Conservation (phyloP, 1,140 invertebrate species). For the Drosophila truncata region DNA sequence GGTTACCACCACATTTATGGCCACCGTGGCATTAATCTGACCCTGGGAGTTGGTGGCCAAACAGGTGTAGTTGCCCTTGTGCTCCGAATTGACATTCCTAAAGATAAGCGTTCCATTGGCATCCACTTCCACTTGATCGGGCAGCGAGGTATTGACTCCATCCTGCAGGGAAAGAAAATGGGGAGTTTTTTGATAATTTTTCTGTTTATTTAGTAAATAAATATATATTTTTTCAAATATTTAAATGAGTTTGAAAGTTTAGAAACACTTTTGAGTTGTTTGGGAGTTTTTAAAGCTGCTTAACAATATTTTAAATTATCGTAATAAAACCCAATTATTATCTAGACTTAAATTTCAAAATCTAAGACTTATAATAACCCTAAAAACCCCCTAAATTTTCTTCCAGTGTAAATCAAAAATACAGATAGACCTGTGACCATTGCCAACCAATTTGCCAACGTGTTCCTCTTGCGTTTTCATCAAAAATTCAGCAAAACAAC, state of each 20-base stretch:
- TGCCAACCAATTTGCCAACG: conserved; percentile 10
- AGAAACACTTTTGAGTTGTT: no score
- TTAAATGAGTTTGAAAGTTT: no score
- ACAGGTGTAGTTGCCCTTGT: conserved; percentile 93
- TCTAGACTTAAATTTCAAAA: no score
- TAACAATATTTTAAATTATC: no score
- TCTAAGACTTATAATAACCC: no score
- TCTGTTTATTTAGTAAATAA: not conserved
- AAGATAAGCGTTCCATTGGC: conserved; percentile 95
- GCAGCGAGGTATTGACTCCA: conserved; percentile 86
- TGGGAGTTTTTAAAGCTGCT: no score
- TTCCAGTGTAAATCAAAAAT: no score
- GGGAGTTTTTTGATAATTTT: not conserved
- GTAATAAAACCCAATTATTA: no score
- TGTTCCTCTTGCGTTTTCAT: conserved; percentile 66
- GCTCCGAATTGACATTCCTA: conserved; percentile 90
- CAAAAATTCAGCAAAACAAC: conserved; percentile 56
- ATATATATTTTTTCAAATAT: conserved; percentile 37
- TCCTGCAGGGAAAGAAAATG: conserved; percentile 79
- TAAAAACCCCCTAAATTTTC: no score
- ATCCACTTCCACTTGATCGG: conserved; percentile 90
- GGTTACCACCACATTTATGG: conserved; percentile 94
- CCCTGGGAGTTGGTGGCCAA: conserved; percentile 92
- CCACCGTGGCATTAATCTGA: conserved; percentile 94
- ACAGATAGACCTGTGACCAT: no score